Percentiles rank a stretch among this genome's conserved stretches.
phyloP scores from a whole-genome alignment of 2,797 vertebrate genomes.

The Crenuchus spilurus region DNA sequence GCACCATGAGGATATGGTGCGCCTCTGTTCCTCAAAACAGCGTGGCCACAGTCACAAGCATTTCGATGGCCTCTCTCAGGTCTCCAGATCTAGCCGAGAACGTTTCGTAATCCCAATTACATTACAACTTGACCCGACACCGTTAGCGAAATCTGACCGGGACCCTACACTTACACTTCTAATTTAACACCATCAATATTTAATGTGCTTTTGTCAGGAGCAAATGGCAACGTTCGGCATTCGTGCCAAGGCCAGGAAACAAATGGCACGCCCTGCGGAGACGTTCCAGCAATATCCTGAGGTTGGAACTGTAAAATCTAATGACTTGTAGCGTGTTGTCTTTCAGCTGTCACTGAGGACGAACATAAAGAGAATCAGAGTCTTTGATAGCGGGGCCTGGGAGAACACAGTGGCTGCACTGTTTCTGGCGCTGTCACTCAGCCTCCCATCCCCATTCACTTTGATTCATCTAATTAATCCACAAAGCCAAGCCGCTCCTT shows the following conservation, averaged over 20 bases:
- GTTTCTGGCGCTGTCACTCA: conserved; percentile 43
- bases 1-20: background rate
- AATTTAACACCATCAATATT: conserved; percentile 25
- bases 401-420: conserved; percentile 45
- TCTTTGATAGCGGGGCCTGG: conserved; percentile 41
- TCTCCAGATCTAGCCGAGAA: background rate
- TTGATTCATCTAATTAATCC: conserved; percentile 54
- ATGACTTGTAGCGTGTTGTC: conserved; percentile 32
- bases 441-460: conserved; percentile 39
- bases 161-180: conserved; percentile 20
- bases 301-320: conserved; percentile 10
- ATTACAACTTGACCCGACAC: background rate
- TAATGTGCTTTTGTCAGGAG: background rate
- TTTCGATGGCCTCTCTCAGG: background rate
- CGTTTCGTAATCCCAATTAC: background rate
- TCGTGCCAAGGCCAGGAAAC: background rate
- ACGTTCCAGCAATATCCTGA: conserved; percentile 1
- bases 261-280: background rate
- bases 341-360: conserved; percentile 26
- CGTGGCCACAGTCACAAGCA: background rate
- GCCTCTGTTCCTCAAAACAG: background rate
- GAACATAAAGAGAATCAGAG: conserved; percentile 38
- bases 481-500: conserved; percentile 32
- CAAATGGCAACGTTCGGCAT: background rate
- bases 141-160: background rate